Base-by-base conservation (phyloP, 2,888 invertebrate species). In the Hylaea fasciaria region DNA sequence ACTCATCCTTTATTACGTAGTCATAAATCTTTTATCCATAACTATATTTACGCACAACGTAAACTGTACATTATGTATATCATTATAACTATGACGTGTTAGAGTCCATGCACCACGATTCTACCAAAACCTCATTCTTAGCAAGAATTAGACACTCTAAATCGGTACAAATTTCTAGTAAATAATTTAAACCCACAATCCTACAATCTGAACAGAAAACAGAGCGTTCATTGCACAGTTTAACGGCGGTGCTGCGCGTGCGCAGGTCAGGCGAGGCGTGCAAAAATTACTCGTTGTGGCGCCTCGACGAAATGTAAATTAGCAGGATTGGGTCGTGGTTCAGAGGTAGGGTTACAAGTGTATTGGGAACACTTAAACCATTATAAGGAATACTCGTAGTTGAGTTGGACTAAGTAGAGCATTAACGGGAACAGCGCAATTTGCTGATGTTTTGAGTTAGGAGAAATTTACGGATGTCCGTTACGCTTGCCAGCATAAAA, bases 241-340 rank as follows among this genome's bases (percentile, higher is more conserved):
- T 63, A 63, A 58, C 47, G 32, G 54, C n/a, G 62, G 62, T 66
- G 68, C 65, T 66, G 78, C 77, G 74, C 78, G 76, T 78, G 80
- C 72, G 49, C 70, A 57, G 68, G 65, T 68, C 69, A 65, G 64
- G 64, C 39, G 40, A 51, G 71, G 68, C 75, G 78, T 74, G 83
- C 81, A 81, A 83, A 83, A 83, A 84, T 82, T 81, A 81, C 79
- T 70, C 62, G 72, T 71, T 71, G 73, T 73, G 73, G 74, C 80
- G 80, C 78, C 73, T 77, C 75, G 66, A 69, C 70, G 72, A 79
- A 79, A 84, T 83, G 82, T 75, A 84, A 85, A 85, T 83, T 81
- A 80, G 79, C 71, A 64, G 71, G 73, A 75, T 75, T 74, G 70
- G 74, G 71, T 76, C 75, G 74, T 74, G 75, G 75, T 73, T 74